Evolutionary conservation across 2,888 invertebrate genomes (phyloP).

Genomic region (Orthosia gothica): DNA sequence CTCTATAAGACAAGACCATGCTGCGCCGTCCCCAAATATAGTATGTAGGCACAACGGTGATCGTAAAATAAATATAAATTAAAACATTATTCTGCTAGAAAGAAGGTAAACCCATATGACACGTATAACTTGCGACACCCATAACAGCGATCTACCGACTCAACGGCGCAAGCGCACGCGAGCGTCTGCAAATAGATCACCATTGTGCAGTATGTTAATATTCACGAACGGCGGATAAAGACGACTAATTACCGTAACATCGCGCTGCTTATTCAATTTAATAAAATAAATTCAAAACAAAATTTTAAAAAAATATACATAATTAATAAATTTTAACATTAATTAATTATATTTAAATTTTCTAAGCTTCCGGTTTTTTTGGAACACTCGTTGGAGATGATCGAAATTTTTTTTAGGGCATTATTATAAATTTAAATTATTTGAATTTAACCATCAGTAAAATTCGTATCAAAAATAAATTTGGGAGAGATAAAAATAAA

Average conservation of each 20-base stretch:
- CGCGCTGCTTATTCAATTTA: constrained; percentile 45
- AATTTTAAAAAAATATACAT: too few relatives aligned
- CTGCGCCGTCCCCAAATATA: not conserved
- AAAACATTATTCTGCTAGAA: not conserved
- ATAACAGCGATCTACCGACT: constrained; percentile 16
- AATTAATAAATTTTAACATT: too few relatives aligned
- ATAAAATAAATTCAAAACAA: too few relatives aligned
- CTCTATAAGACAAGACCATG: not conserved
- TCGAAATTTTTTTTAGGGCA: too few relatives aligned
- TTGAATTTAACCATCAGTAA: too few relatives aligned
- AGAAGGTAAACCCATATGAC: not conserved
- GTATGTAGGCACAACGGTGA: not conserved
- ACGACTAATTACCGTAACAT: constrained; percentile 60
- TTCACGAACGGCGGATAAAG: constrained; percentile 60
- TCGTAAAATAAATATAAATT: not conserved
- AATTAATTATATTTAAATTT: too few relatives aligned
- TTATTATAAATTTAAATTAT: too few relatives aligned
- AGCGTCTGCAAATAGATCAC: constrained; percentile 60
- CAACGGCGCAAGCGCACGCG: constrained; percentile 57
- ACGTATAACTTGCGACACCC: constrained; percentile 27
- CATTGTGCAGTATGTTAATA: constrained; percentile 62
- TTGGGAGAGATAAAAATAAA: too few relatives aligned
- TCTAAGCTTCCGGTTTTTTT: too few relatives aligned
- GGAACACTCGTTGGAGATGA: too few relatives aligned
- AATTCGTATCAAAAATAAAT: too few relatives aligned